These are phyloP conservation scores for Lomographa bimaculata DNA, from an alignment of 2,888 invertebrate species.

Conservation along the genomic window DNA sequence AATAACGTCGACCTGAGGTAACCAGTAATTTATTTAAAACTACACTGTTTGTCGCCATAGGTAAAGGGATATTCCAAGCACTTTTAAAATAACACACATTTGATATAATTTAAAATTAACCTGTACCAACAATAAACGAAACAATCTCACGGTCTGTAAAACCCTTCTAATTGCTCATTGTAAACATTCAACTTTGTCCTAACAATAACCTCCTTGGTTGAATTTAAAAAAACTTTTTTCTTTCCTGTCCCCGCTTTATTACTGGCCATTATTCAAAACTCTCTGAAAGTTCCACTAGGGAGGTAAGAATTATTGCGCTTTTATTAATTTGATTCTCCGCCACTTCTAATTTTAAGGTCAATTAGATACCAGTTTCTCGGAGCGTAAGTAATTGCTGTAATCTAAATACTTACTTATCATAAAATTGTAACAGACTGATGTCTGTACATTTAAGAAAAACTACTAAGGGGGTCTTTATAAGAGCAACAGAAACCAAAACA, in stretches of 20 bases:
- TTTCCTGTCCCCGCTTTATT: constrained; percentile 25
- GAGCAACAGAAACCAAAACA: too few relatives aligned
- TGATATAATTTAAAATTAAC: too few relatives aligned
- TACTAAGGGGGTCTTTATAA: too few relatives aligned
- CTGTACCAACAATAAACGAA: constrained; percentile 8
- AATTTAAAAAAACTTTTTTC: constrained; percentile 25
- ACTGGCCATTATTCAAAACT: constrained; percentile 35
- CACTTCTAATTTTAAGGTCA: constrained; percentile 30
- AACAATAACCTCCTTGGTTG: constrained; percentile 9
- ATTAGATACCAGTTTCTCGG: constrained; percentile 25
- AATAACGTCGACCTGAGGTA: too few relatives aligned
- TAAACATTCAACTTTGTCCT: constrained; percentile 13
- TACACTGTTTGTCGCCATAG: too few relatives aligned
- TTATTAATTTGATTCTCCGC: constrained; percentile 30
- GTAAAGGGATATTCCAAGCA: too few relatives aligned
- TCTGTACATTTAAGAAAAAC: too few relatives aligned
- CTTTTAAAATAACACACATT: too few relatives aligned
- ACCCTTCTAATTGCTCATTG: constrained; percentile 9
- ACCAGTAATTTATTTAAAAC: too few relatives aligned
- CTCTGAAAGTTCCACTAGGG: constrained; percentile 21
- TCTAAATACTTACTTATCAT: too few relatives aligned
- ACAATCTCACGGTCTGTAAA: not conserved
- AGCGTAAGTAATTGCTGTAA: too few relatives aligned
- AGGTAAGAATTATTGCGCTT: constrained; percentile 19
- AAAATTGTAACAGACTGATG: too few relatives aligned